Conservation (phyloP, 2,113 vertebrate genomes). For the Penelope pileata region DNA sequence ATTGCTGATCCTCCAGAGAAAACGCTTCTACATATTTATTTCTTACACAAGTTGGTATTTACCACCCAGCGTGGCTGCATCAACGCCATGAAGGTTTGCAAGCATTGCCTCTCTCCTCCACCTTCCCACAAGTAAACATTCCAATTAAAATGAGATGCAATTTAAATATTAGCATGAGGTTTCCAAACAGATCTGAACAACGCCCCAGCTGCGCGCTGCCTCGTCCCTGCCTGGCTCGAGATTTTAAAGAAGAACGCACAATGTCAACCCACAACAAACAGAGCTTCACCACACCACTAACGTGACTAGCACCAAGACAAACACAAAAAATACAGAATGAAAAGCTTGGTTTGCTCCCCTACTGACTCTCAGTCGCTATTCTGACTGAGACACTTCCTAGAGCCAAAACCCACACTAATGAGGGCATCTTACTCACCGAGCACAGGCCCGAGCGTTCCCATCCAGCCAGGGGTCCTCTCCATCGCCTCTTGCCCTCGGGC, state of each 20-base stretch:
- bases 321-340: neutral
- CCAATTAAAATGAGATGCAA: neutral
- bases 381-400: neutral
- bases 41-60: constrained; percentile 7
- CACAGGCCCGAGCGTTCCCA: neutral
- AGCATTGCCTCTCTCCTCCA: neutral
- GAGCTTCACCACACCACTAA: neutral
- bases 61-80: neutral
- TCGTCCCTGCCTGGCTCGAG: neutral
- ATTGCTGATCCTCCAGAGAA: constrained; percentile 14
- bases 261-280: neutral
- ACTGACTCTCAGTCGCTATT: neutral
- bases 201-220: neutral
- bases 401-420: neutral
- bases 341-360: neutral
- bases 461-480: neutral
- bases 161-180: constrained; percentile 14
- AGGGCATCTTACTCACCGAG: rapidly evolving
- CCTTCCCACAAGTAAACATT: constrained; percentile 5
- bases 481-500: neutral
- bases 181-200: neutral
- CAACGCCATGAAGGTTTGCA: neutral
- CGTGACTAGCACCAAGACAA: neutral
- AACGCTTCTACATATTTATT: constrained; percentile 16
- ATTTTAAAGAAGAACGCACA: neutral